A percentile compares a stretch with the other conserved stretches of the same genome.
Conservation (phyloP, 2,113 vertebrate genomes). For the Glaucidium brasilianum region DNA sequence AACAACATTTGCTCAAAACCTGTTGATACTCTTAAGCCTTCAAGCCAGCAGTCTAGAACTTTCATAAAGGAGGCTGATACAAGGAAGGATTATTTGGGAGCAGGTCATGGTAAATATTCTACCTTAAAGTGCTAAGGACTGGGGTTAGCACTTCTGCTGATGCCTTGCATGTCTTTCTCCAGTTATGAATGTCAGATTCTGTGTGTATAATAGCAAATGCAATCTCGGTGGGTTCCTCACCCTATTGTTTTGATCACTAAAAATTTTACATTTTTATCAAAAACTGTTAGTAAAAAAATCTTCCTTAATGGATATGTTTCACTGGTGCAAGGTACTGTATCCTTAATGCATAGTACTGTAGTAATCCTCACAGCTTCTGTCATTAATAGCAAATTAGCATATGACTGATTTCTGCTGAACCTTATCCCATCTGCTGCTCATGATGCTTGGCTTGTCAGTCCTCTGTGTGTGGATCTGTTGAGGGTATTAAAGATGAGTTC, state of each 20-base stretch:
- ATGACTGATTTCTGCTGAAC: not conserved
- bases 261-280: not conserved
- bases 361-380: not conserved
- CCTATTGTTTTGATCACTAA: not conserved
- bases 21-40: not conserved
- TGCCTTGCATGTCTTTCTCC: not conserved
- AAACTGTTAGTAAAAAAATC: not conserved
- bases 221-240: not conserved
- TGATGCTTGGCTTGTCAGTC: not conserved
- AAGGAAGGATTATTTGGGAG: not conserved
- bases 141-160: not conserved
- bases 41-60: not conserved
- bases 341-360: not conserved
- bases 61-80: not conserved
- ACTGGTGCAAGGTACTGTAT: not conserved
- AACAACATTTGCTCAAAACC: not conserved
- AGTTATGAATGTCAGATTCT: not conserved
- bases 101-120: not conserved
- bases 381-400: constrained; percentile 64
- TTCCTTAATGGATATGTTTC: not conserved
- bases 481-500: not conserved
- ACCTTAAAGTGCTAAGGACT: not conserved
- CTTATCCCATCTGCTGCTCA: constrained; percentile 15
- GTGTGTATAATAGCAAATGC: not conserved
- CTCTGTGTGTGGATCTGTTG: not conserved